phyloP scores from a whole-genome alignment of 1,140 invertebrate species.

The Matsumurasca onukii region DNA sequence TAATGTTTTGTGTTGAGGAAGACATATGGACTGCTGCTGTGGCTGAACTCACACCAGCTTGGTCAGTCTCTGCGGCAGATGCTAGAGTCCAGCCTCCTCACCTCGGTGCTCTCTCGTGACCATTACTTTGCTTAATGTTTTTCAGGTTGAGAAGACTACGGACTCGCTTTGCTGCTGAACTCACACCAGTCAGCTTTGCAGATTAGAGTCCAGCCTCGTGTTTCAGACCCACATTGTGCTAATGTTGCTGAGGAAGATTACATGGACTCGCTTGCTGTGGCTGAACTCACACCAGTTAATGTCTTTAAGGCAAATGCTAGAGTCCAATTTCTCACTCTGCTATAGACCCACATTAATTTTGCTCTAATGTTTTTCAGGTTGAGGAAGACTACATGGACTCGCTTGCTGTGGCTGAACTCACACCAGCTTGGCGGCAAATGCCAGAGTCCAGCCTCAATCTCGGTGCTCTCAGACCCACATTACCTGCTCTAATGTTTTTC shows the following conservation, averaged over 20 bases:
- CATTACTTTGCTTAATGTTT: constrained; percentile 83
- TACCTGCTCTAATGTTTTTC: too few species aligned
- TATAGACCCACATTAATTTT: too few species aligned
- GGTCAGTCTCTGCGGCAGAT: constrained; percentile 55
- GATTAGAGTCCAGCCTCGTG: constrained; percentile 52
- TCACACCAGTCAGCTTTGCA: constrained; percentile 57
- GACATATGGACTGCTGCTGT: constrained; percentile 67
- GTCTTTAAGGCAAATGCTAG: too few species aligned
- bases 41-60: constrained; percentile 65
- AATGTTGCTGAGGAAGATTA: constrained; percentile 69
- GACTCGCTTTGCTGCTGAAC: constrained; percentile 67
- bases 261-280: constrained; percentile 63
- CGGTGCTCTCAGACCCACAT: too few species aligned
- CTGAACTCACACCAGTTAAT: too few species aligned
- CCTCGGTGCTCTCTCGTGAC: constrained; percentile 68
- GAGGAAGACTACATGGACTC: too few species aligned
- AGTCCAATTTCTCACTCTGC: too few species aligned
- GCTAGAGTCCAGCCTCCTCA: constrained; percentile 50
- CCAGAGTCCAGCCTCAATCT: too few species aligned
- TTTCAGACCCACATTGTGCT: constrained; percentile 77
- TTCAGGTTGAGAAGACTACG: constrained; percentile 71
- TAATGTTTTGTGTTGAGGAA: constrained; percentile 59
- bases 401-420: too few species aligned
- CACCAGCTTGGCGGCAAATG: too few species aligned
- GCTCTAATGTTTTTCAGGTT: too few species aligned